Conservation (phyloP, 2,797 vertebrate genomes). For the Yasuhikotakia modesta region DNA sequence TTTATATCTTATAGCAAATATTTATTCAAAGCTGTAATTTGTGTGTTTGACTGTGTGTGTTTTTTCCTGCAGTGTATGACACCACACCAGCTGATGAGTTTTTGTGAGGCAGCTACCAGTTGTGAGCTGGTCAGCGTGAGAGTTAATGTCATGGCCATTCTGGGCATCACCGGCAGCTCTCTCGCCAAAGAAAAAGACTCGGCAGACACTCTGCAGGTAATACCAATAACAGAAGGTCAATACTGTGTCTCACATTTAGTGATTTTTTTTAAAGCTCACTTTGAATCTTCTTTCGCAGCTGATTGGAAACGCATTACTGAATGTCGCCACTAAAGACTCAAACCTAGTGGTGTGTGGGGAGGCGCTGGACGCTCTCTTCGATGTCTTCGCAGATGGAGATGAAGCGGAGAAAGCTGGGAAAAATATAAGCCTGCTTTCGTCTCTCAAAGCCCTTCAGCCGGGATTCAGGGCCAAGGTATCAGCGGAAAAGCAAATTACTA, state of each 20-base stretch:
- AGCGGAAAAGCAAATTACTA: background rate
- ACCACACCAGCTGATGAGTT: constrained; percentile 88
- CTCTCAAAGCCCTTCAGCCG: constrained; percentile 89
- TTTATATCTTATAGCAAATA: background rate
- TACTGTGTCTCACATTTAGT: background rate
- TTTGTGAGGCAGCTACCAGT: constrained; percentile 83
- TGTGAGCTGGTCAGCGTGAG: constrained; percentile 83
- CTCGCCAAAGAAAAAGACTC: constrained; percentile 85
- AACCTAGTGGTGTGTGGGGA: constrained; percentile 91
- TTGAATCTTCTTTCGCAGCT: constrained; percentile 71
- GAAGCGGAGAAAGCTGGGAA: constrained; percentile 87
- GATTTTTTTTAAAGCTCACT: background rate
- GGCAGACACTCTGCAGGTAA: constrained; percentile 87
- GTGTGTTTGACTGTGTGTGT: background rate
- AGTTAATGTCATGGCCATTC: constrained; percentile 90
- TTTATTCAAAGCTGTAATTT: background rate
- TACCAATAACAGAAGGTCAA: background rate
- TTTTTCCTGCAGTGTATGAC: constrained; percentile 81
- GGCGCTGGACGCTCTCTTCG: constrained; percentile 93
- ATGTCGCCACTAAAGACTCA: constrained; percentile 83
- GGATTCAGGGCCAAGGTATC: constrained; percentile 91
- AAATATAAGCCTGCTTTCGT: constrained; percentile 82
- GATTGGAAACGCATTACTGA: constrained; percentile 89
- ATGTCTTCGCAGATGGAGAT: constrained; percentile 93
- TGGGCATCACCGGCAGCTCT: constrained; percentile 92